Percentiles rank a stretch among this genome's conserved stretches.
Conservation (phyloP, 2,113 vertebrate genomes). For the Tragelaphus buxtoni region DNA sequence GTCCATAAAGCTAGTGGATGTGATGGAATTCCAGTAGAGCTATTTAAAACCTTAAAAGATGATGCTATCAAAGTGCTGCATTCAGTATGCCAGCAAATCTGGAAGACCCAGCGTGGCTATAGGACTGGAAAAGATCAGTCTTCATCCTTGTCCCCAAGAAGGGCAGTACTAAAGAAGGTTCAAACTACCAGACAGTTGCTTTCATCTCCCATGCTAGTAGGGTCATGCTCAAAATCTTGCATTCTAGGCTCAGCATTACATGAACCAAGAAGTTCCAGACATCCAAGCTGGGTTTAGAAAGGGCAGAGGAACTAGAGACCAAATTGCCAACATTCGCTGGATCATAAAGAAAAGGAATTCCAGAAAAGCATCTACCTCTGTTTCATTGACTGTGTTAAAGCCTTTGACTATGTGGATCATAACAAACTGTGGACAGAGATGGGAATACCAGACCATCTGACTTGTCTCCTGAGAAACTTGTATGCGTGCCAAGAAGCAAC, state of each 20-base stretch:
- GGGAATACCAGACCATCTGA: not conserved
- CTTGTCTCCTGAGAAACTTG: not conserved
- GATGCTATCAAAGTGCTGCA: not conserved
- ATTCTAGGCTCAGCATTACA: not conserved
- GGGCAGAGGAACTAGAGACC: not conserved
- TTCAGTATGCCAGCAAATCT: not conserved
- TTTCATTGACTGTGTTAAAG: not conserved
- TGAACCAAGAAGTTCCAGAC: not conserved
- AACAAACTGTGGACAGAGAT: not conserved
- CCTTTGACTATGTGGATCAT: not conserved
- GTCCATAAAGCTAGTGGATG: not conserved
- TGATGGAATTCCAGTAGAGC: not conserved
- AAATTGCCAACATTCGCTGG: not conserved
- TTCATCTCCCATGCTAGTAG: not conserved
- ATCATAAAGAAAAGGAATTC: not conserved
- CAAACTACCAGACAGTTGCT: not conserved
- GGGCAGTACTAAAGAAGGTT: not conserved
- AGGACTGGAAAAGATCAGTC: not conserved
- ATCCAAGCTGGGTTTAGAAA: not conserved
- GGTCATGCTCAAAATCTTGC: not conserved
- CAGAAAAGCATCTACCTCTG: not conserved
- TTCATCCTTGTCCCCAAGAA: not conserved
- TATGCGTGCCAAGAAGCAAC: not conserved
- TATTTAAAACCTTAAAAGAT: not conserved
- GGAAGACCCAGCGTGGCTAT: not conserved